Conservation (phyloP, 2,113 vertebrate genomes). For the Engystomops pustulosus region DNA sequence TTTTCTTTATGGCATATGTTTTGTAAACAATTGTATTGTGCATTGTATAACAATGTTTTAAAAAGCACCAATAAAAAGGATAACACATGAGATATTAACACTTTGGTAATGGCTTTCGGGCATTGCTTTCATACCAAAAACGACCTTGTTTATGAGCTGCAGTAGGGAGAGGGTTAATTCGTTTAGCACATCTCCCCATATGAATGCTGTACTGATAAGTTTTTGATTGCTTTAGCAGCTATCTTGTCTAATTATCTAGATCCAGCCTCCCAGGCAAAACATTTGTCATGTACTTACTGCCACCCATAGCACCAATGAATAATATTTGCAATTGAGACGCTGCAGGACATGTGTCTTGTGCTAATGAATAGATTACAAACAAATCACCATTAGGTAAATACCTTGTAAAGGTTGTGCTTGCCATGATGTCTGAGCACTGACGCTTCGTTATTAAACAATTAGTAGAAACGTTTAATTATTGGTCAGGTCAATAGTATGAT, state of each 20-base stretch:
- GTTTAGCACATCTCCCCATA: neutral
- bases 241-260: conserved; percentile 47
- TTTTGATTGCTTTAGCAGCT: conserved; percentile 32
- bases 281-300: conserved; percentile 16
- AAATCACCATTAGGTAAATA: conserved; percentile 48
- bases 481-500: conserved; percentile 63
- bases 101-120: too few species aligned
- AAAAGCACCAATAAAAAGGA: too few species aligned
- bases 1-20: too few species aligned
- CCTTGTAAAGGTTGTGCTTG: conserved; percentile 13
- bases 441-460: conserved; percentile 65
- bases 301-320: neutral
- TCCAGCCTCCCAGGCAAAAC: conserved; percentile 16
- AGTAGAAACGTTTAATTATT: conserved; percentile 64
- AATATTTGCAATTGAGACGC: conserved; percentile 38
- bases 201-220: neutral
- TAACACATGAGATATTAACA: too few species aligned
- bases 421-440: conserved; percentile 38
- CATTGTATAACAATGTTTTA: too few species aligned
- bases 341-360: conserved; percentile 30
- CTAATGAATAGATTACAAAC: neutral
- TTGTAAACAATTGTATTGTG: too few species aligned
- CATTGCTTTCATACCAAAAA: too few species aligned
- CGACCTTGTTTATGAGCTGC: neutral
- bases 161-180: conserved; percentile 20